These are phyloP conservation scores for Galaxea fascicularis DNA, from an alignment of 92 coral and sea anemone genomes.

Conservation along the genomic window DNA sequence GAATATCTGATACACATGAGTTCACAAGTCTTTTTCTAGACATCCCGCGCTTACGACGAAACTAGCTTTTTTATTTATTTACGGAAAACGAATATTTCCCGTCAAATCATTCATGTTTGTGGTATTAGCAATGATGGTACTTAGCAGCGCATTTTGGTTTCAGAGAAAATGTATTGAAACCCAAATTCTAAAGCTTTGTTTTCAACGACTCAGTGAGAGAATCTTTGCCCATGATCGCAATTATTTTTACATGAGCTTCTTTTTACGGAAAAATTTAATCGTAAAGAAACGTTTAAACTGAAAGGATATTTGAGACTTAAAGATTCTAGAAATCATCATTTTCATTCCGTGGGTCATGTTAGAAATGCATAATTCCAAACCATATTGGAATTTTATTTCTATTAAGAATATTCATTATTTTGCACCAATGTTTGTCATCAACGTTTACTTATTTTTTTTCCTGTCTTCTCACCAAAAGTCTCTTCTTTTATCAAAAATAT, in stretches of 20 bases:
- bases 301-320: not conserved
- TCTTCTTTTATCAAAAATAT: not conserved
- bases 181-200: constrained; percentile 28
- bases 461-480: not conserved
- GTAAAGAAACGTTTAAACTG: not conserved
- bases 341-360: not conserved
- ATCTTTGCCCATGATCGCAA: constrained; percentile 25
- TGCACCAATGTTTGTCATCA: constrained; percentile 26
- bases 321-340: not conserved
- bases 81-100: constrained; percentile 25
- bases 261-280: not conserved
- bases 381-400: constrained; percentile 44
- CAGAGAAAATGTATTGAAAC: constrained; percentile 27
- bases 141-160: constrained; percentile 4
- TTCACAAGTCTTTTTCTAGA: constrained; percentile 7
- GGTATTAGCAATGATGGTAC: constrained; percentile 12
- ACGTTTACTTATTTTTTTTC: constrained; percentile 18
- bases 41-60: not conserved
- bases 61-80: constrained; percentile 11
- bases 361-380: constrained; percentile 34
- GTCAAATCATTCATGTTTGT: constrained; percentile 7
- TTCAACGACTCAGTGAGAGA: constrained; percentile 28
- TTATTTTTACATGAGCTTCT: not conserved
- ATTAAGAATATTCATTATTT: constrained; percentile 54
- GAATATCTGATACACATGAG: constrained; percentile 21